These are phyloP conservation scores for Pollenia angustigena DNA, from an alignment of 2,888 invertebrate genomes.

Conservation along the genomic window DNA sequence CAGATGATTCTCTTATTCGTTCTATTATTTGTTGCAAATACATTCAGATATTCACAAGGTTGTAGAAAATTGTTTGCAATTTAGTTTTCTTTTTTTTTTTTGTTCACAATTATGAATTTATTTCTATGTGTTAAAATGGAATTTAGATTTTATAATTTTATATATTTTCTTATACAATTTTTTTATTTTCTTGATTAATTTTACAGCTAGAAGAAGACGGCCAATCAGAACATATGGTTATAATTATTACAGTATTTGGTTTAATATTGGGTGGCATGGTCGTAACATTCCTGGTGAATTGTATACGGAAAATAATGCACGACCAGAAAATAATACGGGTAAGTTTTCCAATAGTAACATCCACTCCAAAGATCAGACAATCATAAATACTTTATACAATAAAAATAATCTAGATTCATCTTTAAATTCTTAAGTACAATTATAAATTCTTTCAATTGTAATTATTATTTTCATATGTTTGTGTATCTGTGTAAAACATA, in stretches of 20 bases:
- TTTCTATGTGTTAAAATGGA: too few species aligned
- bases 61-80: too few species aligned
- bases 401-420: constrained; percentile 5
- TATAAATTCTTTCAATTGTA: constrained; percentile 13
- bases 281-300: constrained; percentile 94
- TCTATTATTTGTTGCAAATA: neutral
- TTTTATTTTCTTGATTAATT: constrained; percentile 27
- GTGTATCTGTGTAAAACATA: neutral
- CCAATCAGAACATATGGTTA: constrained; percentile 90
- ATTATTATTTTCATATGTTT: constrained; percentile 5
- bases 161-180: neutral
- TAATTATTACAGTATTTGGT: constrained; percentile 94
- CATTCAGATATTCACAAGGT: neutral
- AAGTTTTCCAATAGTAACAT: constrained; percentile 79
- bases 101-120: too few species aligned
- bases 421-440: neutral
- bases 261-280: constrained; percentile 94
- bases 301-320: constrained; percentile 92
- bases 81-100: too few species aligned
- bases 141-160: constrained; percentile 2
- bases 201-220: constrained; percentile 79
- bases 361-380: neutral
- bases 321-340: constrained; percentile 95
- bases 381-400: neutral
- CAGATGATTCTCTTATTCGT: neutral